Conservation (phyloP, 1,140 invertebrate genomes). For the Drosophila nigromelanica region DNA sequence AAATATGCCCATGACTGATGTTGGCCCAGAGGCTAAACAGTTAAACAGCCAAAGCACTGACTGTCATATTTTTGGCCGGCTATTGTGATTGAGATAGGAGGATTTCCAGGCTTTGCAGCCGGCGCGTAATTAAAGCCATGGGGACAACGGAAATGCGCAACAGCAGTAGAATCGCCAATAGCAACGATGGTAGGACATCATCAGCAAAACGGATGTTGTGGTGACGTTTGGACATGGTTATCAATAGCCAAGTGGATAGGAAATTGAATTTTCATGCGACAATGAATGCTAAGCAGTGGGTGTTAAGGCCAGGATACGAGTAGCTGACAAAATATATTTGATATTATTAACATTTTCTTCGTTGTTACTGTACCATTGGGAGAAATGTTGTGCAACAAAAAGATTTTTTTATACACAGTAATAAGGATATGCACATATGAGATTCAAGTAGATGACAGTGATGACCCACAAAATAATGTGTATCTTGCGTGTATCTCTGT, state of each 20-base stretch:
- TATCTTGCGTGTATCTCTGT: too few species aligned
- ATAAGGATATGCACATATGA: too few species aligned
- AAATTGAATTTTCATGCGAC: conserved; percentile 70
- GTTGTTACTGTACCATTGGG: not conserved
- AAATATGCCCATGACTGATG: conserved; percentile 79
- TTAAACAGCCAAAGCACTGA: conserved; percentile 28
- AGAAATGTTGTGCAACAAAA: not conserved
- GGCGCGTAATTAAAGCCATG: conserved; percentile 73
- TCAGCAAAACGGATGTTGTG: conserved; percentile 41
- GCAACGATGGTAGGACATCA: not conserved
- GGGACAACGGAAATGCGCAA: conserved; percentile 61
- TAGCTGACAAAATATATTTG: conserved; percentile 4
- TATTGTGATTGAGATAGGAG: conserved; percentile 55
- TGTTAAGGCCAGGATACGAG: not conserved
- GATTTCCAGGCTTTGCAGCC: conserved; percentile 59
- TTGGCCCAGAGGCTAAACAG: conserved; percentile 37
- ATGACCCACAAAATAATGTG: too few species aligned
- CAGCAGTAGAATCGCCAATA: conserved; percentile 31
- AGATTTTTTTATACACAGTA: too few species aligned
- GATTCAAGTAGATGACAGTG: too few species aligned
- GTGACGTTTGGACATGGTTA: conserved; percentile 58
- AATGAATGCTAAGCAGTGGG: conserved; percentile 16
- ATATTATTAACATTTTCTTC: not conserved
- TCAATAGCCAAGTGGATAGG: conserved; percentile 70
- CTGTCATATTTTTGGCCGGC: conserved; percentile 60